Percentiles rank a stretch among this genome's conserved stretches.
phyloP scores from a whole-genome alignment of 2,797 vertebrate species.

The Danio albolineatus region DNA sequence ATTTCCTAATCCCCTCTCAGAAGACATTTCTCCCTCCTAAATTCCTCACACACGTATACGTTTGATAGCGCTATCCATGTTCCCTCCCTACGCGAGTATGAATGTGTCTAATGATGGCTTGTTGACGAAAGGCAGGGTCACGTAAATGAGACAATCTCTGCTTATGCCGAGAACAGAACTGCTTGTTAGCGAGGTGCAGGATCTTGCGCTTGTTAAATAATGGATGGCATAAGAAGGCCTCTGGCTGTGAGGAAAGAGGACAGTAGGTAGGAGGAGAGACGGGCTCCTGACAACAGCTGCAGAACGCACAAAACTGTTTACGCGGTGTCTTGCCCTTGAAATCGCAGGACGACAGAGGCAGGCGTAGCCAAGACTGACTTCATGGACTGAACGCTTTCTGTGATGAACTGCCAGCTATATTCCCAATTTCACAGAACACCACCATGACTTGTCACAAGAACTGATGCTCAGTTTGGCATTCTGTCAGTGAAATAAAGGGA shows the following conservation, averaged over 20 bases:
- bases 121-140: slow-evolving; percentile 26
- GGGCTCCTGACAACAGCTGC: slow-evolving; percentile 50
- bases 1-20: slow-evolving; percentile 35
- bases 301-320: slow-evolving; percentile 57
- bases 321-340: slow-evolving; percentile 71
- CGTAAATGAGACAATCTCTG: slow-evolving; percentile 49
- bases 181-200: slow-evolving; percentile 60
- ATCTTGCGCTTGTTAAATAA: slow-evolving; percentile 74
- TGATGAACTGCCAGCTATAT: slow-evolving; percentile 49
- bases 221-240: slow-evolving; percentile 71
- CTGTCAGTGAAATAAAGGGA: slow-evolving; percentile 35
- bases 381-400: slow-evolving; percentile 53
- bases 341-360: slow-evolving; percentile 67
- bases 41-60: slow-evolving; percentile 18
- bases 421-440: slow-evolving; percentile 38
- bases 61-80: slow-evolving; percentile 14
- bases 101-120: slow-evolving; percentile 53
- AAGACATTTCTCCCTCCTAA: slow-evolving; percentile 37
- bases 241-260: slow-evolving; percentile 61
- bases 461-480: slow-evolving; percentile 10
- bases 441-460: not conserved
- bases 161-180: slow-evolving; percentile 36
- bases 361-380: slow-evolving; percentile 62
- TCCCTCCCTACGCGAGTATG: slow-evolving; percentile 25
- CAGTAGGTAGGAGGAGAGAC: slow-evolving; percentile 48